Evolutionary conservation across 1,140 invertebrate species (phyloP), one percentile per base, ranked within the genome.

Genomic region (Drosophila athabasca): DNA sequence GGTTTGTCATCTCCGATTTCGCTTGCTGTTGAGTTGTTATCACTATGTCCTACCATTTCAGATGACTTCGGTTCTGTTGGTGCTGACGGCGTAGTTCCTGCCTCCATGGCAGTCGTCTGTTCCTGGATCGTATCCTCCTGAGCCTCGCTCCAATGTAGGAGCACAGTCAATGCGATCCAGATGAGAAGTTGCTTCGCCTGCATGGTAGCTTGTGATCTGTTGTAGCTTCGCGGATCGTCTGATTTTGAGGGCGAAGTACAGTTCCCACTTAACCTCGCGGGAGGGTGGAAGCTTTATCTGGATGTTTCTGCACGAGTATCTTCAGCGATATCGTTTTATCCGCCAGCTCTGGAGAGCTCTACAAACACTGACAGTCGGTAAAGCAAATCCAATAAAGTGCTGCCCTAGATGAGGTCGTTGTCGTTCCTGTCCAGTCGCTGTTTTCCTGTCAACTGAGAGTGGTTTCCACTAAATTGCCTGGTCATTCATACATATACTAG

Each of bases 401-500:
- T 39, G 35, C 31, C 29, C 49, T 46, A 41, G 31, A 43, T 46
- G 53, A 29, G 60, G 57, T 31, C 43, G 17, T 55, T 44, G 29
- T 43, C 60, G 58, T 29, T 70, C 65, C 60, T 44, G 57, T 59
- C 31, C 57, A 59, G 51, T 53, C 53, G 66, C 54, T 64, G 69
- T 52, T 65, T 59, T 39, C 35, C 61, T 62, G 48, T 13, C 51
- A 76, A 85, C 83, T 88, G 78, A 66, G 39, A 49, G 8, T 53
- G 53, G 44, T 67, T 57, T 55, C 51, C 79, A 78, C 48, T 62
- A 57, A 76, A 61, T 50, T 55, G 46, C 50, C 43, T 26, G 4
- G 24, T 26, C 24, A 26, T 26, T 55, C 81, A 85, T 69, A 68
- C 60, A 60, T 76, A 29, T 71, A 59, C 71, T 69, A 26, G 44